Evolutionary conservation across 2,797 vertebrate species (phyloP).

Genomic region (Dromococcyx pavoninus): DNA sequence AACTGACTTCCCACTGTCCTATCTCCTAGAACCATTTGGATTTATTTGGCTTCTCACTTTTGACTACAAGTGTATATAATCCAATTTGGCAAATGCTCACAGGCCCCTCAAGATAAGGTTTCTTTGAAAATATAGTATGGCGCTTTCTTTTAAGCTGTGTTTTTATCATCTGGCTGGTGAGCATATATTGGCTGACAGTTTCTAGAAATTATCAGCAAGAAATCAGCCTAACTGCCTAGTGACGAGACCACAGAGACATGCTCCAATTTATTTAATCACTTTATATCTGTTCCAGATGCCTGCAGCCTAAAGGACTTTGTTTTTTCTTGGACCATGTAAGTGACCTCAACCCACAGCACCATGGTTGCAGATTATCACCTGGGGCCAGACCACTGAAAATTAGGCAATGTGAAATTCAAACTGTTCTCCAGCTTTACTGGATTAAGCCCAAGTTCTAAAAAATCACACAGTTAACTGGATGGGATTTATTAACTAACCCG

Average conservation of each 20-base stretch:
- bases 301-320: rapidly evolving
- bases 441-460: not conserved
- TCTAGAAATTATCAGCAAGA: not conserved
- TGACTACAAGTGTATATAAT: not conserved
- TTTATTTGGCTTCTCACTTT: not conserved
- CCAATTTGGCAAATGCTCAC: not conserved
- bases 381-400: not conserved
- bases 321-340: not conserved
- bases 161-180: not conserved
- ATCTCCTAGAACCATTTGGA: not conserved
- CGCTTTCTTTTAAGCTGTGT: not conserved
- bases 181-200: not conserved
- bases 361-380: rapidly evolving
- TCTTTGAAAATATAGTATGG: not conserved
- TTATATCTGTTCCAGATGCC: not conserved
- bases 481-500: not conserved
- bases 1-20: not conserved
- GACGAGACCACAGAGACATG: not conserved
- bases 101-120: not conserved
- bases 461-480: not conserved
- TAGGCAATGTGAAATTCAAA: not conserved
- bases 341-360: not conserved
- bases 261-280: not conserved
- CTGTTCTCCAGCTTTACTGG: not conserved
- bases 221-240: not conserved